Conservation (phyloP, 2,888 invertebrate species). For the Prenolepis imparis region DNA sequence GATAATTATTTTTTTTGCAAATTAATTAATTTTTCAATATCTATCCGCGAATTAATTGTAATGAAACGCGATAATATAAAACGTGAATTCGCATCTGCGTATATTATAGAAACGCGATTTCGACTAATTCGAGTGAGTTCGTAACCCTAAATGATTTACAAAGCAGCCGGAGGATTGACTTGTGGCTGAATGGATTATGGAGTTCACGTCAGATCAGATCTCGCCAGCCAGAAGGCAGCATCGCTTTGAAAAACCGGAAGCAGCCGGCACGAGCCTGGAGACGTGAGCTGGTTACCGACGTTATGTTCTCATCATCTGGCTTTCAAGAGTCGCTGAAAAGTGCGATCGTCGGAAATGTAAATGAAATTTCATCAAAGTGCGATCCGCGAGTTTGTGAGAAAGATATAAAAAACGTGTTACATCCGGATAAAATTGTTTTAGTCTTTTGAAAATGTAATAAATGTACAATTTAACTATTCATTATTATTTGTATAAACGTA, state of each 20-base stretch:
- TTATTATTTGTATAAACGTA: neutral
- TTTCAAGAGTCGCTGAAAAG: constrained; percentile 52
- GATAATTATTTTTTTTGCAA: neutral
- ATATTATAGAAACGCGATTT: neutral
- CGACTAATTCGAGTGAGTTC: neutral
- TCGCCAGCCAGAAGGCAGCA: constrained; percentile 67
- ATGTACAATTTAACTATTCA: neutral
- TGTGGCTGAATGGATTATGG: constrained; percentile 73
- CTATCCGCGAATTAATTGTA: neutral
- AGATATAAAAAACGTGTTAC: neutral
- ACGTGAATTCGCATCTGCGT: neutral
- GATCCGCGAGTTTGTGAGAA: neutral
- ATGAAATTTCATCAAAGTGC: constrained; percentile 19
- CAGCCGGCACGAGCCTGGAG: constrained; percentile 82
- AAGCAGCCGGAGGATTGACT: constrained; percentile 59
- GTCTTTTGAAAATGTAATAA: neutral
- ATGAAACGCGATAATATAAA: neutral
- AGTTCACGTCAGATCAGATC: constrained; percentile 71
- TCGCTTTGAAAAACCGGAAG: constrained; percentile 79
- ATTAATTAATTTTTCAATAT: constrained; percentile 15
- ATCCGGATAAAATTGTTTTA: neutral
- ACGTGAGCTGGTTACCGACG: constrained; percentile 75
- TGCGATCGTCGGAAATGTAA: constrained; percentile 28
- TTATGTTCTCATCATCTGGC: constrained; percentile 73
- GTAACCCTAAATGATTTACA: constrained; percentile 24